These are phyloP conservation scores for Acleris holmiana DNA, from an alignment of 2,888 invertebrate species.

Conservation along the genomic window DNA sequence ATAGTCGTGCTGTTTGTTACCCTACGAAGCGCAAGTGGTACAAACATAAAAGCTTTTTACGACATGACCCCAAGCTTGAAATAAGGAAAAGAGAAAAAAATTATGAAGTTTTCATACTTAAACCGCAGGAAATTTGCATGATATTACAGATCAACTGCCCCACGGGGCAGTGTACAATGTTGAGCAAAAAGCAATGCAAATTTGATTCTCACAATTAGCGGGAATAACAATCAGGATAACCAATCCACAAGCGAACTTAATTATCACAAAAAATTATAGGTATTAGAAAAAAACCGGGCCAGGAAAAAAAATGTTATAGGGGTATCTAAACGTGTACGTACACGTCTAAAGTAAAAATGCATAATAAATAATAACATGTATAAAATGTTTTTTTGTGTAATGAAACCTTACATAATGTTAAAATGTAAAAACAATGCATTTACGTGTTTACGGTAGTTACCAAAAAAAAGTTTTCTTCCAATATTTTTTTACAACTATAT, in stretches of 20 bases:
- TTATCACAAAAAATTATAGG: no score
- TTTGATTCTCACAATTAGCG: conserved; percentile 58
- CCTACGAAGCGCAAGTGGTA: conserved; percentile 62
- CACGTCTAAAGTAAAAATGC: no score
- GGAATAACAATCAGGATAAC: conserved; percentile 60
- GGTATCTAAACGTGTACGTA: no score
- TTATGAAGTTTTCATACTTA: conserved; percentile 73
- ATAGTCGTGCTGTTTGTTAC: conserved; percentile 68
- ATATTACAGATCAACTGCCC: conserved; percentile 71
- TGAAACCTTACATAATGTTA: no score
- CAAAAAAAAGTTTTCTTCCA: no score
- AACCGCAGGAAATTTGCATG: conserved; percentile 74
- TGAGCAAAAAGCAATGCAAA: conserved; percentile 67
- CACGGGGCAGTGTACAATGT: conserved; percentile 57
- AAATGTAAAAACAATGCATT: no score
- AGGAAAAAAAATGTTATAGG: no score
- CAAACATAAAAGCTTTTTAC: conserved; percentile 73
- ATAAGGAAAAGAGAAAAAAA: conserved; percentile 67
- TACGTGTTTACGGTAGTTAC: no score
- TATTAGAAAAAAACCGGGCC: no score
- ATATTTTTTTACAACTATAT: no score
- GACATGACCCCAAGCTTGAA: conserved; percentile 62
- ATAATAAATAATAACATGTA: no score
- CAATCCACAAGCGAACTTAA: conserved; percentile 43
- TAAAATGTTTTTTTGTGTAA: no score